Evolutionary conservation across 2,888 invertebrate genomes (phyloP).

Genomic region (Terebella lapidaria): DNA sequence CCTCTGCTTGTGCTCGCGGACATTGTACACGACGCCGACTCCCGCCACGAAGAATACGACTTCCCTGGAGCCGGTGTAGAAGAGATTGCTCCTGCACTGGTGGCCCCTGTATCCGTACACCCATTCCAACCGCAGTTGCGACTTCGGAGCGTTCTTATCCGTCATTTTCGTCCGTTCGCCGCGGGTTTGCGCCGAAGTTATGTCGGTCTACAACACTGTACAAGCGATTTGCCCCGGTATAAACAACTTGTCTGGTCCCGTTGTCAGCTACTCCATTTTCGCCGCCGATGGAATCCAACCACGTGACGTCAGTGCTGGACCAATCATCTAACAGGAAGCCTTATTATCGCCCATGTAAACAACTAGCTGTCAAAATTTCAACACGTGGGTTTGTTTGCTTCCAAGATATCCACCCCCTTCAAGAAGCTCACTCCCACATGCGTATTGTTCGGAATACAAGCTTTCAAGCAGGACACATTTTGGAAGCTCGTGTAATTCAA

Average conservation of each 20-base stretch:
- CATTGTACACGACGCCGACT: constrained; percentile 53
- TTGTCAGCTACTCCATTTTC: constrained; percentile 2
- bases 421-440: no score
- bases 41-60: constrained; percentile 56
- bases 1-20: constrained; percentile 45
- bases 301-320: background rate
- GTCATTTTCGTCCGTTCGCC: constrained; percentile 21
- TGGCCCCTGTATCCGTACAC: constrained; percentile 55
- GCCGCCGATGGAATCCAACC: constrained; percentile 1
- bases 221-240: background rate
- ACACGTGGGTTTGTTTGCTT: no score
- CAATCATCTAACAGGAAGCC: background rate
- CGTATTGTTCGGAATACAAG: no score
- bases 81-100: constrained; percentile 53
- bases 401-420: no score
- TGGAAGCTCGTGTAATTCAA: no score
- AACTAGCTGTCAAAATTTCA: constrained; percentile 2
- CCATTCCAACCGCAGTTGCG: constrained; percentile 52
- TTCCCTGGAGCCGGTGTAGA: constrained; percentile 48
- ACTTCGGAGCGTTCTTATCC: constrained; percentile 38
- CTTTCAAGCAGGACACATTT: no score
- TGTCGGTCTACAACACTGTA: background rate
- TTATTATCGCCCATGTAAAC: constrained; percentile 11
- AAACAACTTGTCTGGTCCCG: background rate
- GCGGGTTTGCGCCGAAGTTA: background rate